Percentiles rank a stretch among this genome's conserved stretches.
Conservation (phyloP, 2,113 vertebrate genomes). For the Pycnonotus jocosus region DNA sequence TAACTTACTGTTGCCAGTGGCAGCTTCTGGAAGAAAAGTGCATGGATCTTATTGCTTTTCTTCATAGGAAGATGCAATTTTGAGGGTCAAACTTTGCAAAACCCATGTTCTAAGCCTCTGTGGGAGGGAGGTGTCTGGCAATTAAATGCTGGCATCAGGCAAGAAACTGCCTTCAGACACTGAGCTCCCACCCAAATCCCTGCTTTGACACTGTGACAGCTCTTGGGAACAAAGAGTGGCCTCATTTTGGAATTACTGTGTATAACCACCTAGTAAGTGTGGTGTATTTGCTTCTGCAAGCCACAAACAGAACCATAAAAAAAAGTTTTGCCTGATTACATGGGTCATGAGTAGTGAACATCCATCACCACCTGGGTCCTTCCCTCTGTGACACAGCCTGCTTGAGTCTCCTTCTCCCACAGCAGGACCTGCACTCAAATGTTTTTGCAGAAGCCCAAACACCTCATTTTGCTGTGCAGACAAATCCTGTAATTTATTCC, state of each 20-base stretch:
- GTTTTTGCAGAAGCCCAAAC: not conserved
- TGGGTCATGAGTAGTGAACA: not conserved
- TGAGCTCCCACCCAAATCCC: not conserved
- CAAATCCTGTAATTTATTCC: not conserved
- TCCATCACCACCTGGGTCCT: not conserved
- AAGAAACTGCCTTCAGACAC: not conserved
- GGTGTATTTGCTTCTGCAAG: not conserved
- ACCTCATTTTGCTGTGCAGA: not conserved
- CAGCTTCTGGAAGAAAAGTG: not conserved
- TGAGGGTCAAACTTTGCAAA: not conserved
- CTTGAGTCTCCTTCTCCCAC: not conserved
- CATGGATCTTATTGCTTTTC: not conserved
- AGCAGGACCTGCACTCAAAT: not conserved
- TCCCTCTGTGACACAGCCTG: rapidly evolving
- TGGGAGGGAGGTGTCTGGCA: not conserved
- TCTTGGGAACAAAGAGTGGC: not conserved
- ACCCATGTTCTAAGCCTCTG: not conserved
- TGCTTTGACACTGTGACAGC: not conserved
- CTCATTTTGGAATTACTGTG: not conserved
- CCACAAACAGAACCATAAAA: not conserved
- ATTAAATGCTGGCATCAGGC: not conserved
- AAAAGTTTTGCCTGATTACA: not conserved
- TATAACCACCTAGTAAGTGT: not conserved
- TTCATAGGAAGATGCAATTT: not conserved
- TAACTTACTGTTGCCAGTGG: not conserved